Base-by-base conservation (phyloP, 2,888 invertebrate species). In the Sympetrum striolatum region DNA sequence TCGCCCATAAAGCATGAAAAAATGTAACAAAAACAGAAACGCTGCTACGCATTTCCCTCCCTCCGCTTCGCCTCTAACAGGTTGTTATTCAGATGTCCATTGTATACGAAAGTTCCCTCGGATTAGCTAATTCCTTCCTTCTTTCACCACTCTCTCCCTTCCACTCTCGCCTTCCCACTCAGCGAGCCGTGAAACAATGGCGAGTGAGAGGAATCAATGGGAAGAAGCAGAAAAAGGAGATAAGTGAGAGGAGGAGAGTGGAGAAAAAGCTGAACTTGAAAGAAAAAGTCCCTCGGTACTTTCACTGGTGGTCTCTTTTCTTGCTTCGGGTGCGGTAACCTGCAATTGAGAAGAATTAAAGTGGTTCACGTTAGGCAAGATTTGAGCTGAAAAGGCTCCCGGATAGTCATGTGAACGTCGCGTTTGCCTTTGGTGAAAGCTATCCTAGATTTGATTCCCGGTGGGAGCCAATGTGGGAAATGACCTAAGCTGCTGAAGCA, bases 81-180 rank as follows among this genome's bases (percentile, higher is more conserved):
- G 25, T 73, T 73, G 73, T 73, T 73, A 73, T 73, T 73, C 73
- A n/a, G 81, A 48, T 25, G 44, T 35, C 31, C 37, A 86, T 86
- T 86, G 86, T 86, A 37, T n/a, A 60, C 60, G 37, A 86, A 64
- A 64, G 37, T 64, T 86, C 86, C 60, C 60, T 31, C 86, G 60
- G 37, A 22, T 37, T 35, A n/a, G 60, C 86, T 37, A 35, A 31
- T 25, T 53, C 80, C 44, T 31, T 31, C 44, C 81, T 80, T n/a
- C 64, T 81, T 37, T 48, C 64, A 37, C 53, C 64, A 37, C 53
- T 60, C 48, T 31, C 81, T 81, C 82, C 31, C 81, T 82, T 82
- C 48, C 60, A 35, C 39, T 80, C 80, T 80, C 80, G 37, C 39
- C 80, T 39, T 80, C 80, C 39, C 39, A 18, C 39, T 80, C 80